Evolutionary conservation across 2,888 invertebrate species (phyloP).

Genomic region (Pterostichus niger): DNA sequence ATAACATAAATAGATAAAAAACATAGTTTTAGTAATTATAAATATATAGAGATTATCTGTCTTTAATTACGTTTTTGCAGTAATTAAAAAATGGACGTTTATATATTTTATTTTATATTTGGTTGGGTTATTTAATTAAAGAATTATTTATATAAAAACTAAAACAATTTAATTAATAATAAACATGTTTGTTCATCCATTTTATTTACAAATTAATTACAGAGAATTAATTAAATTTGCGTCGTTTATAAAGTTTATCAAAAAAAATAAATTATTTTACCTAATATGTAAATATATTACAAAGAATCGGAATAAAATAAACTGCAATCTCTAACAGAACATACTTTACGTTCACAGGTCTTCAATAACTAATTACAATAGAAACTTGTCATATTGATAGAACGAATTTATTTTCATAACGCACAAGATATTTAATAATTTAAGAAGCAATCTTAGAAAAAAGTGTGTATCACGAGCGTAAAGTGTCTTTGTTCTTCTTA

Average conservation of each 20-base stretch:
- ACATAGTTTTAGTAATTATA: background rate
- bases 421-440: too few relatives aligned
- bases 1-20: background rate
- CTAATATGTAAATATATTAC: background rate
- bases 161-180: slow-evolving; percentile 1
- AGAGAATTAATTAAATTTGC: slow-evolving; percentile 2
- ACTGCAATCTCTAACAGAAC: too few relatives aligned
- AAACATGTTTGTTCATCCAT: slow-evolving; percentile 4
- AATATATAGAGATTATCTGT: background rate
- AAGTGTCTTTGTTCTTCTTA: too few relatives aligned
- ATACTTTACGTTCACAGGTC: too few relatives aligned
- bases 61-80: background rate
- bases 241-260: background rate
- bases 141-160: slow-evolving; percentile 27
- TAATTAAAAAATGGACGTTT: background rate
- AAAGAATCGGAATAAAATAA: too few relatives aligned
- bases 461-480: too few relatives aligned
- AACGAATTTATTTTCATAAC: too few relatives aligned
- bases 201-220: slow-evolving; percentile 19
- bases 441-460: too few relatives aligned
- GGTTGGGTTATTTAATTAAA: background rate
- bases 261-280: slow-evolving; percentile 8
- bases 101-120: slow-evolving; percentile 3
- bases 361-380: too few relatives aligned
- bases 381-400: too few relatives aligned